These are phyloP conservation scores for Gerris lacustris DNA, from an alignment of 2,888 invertebrate genomes.

Conservation along the genomic window DNA sequence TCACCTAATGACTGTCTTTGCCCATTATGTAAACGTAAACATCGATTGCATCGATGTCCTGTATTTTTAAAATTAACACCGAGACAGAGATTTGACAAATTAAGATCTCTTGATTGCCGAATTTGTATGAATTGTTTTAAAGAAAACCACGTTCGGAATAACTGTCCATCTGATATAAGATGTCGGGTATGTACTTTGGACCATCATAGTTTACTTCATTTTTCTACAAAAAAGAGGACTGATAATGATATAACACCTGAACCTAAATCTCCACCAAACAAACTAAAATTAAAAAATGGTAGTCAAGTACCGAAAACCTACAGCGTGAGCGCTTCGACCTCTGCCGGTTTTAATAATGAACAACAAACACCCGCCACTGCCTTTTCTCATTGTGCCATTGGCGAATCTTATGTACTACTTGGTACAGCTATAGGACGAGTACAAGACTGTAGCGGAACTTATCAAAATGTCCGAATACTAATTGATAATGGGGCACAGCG, in stretches of 20 bases:
- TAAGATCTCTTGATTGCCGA: neutral
- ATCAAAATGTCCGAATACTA: constrained; percentile 4
- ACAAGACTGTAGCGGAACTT: constrained; percentile 6
- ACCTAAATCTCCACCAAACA: neutral
- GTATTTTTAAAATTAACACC: neutral
- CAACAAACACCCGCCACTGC: too few species aligned
- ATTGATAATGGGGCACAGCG: constrained; percentile 14
- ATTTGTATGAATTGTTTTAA: constrained; percentile 11
- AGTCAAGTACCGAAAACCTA: too few species aligned
- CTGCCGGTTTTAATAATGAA: too few species aligned
- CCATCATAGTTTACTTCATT: constrained; percentile 10
- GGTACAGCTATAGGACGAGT: constrained; percentile 8
- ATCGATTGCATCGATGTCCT: constrained; percentile 3
- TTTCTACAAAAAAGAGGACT: neutral
- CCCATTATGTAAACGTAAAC: constrained; percentile 5
- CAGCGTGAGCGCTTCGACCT: too few species aligned
- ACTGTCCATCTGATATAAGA: neutral
- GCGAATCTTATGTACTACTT: constrained; percentile 8
- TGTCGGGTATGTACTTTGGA: neutral
- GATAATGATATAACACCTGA: too few species aligned
- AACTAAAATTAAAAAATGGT: neutral
- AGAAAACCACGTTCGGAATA: neutral
- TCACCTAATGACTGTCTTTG: neutral
- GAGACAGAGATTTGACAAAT: neutral
- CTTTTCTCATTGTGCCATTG: neutral